Evolutionary conservation across 2,113 vertebrate species (phyloP), one percentile per base, ranked within the genome.

Genomic region (Hemiprocne comata): DNA sequence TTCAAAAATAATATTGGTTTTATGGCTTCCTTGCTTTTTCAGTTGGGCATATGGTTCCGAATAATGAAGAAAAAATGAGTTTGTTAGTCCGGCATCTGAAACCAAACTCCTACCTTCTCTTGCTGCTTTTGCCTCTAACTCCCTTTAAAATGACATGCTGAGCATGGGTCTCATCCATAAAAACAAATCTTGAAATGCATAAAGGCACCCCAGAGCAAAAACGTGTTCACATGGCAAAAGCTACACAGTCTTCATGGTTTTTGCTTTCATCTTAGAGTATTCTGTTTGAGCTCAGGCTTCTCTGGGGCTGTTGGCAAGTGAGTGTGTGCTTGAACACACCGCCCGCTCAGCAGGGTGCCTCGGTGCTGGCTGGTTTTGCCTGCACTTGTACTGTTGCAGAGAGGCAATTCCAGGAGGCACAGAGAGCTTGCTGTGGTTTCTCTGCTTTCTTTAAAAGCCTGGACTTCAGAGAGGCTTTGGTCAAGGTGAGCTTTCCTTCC

Each of bases 1-100:
- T 54, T 89, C 36, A 89, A 40, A 85, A 97, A 72, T 66, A 65
- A 91, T 54, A 38, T 36, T 50, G 33, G 1, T 50, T 28, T 87
- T 85, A 57, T 29, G 70, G 40, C 78, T 87, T 87, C 16, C 33
- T 46, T 73, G 17, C 13, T 95, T 74, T 50, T 94, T 83, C 78
- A 17, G 7, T 25, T 82, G 46, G 55, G 23, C 17, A 29, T 72
- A 73, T 33, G n/a, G n/a, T 54, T 85, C 67, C 65, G 83, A 84
- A 83, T 65, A 85, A 51, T 42, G 12, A 62, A 76, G 65, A 40
- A 61, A 50, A 84, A 48, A 19, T 86, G 29, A 60, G 57, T 44
- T 20, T 26, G 16, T 61, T 61, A 76, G 28, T 31, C 46, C 0
- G 2, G 54, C 50, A 34, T 31, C 29, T 76, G 44, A 81, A 81